Evolutionary conservation across 1,140 invertebrate genomes (phyloP).

Genomic region (Drosophila subobscura): DNA sequence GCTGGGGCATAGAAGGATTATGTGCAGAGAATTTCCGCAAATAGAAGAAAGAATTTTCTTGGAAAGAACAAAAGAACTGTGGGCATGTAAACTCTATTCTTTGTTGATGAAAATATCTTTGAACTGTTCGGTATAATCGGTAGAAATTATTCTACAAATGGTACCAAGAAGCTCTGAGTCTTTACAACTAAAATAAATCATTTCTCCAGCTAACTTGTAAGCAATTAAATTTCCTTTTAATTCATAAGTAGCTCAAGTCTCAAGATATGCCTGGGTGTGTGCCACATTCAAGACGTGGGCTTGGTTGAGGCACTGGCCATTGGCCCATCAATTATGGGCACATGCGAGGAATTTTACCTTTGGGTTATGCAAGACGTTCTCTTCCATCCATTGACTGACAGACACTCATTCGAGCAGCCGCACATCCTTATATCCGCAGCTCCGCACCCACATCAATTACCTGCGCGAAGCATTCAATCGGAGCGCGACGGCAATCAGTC

Average conservation of each 20-base stretch:
- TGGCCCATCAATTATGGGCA: conserved; percentile 73
- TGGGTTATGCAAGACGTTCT: conserved; percentile 48
- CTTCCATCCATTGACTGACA: no score
- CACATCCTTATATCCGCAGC: not conserved
- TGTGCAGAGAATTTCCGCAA: no score
- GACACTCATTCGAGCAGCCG: no score
- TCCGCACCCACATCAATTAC: conserved; percentile 58
- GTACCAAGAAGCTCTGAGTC: no score
- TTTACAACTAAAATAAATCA: no score
- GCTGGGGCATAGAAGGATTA: not conserved
- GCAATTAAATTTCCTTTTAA: no score
- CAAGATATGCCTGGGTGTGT: conserved; percentile 23
- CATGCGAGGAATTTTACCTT: conserved; percentile 48
- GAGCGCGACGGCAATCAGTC: conserved; percentile 25
- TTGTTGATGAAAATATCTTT: no score
- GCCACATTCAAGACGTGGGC: conserved; percentile 47
- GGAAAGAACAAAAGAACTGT: not conserved
- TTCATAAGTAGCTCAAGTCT: not conserved
- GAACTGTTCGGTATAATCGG: no score
- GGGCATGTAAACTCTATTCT: no score
- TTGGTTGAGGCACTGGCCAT: conserved; percentile 56
- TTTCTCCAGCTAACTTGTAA: no score
- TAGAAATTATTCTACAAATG: no score
- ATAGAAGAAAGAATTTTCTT: not conserved
- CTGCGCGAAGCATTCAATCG: conserved; percentile 51